Base-by-base conservation (phyloP, 2,888 invertebrate genomes). In the Dolichomitus sp. region DNA sequence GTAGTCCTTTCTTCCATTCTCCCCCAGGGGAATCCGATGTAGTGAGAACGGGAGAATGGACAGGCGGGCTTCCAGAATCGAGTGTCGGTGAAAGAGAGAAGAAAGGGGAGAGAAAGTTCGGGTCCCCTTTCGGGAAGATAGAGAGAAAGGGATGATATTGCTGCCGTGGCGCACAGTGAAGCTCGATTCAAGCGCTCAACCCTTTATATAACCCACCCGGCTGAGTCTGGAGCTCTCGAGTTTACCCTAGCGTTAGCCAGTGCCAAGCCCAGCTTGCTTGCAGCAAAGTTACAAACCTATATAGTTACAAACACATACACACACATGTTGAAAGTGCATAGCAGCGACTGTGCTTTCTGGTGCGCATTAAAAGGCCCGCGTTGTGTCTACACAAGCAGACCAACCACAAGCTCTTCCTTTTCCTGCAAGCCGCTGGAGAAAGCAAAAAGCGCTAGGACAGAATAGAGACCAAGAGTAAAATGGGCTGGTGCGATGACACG, bases 301-400 rank as follows among this genome's bases (percentile, higher is more conserved):
- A 23, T 23, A 23, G 23, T 23, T 23, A 23, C 23, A 23, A 23
- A 23, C 23, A 23, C 23, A 23, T 23, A 57, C 48, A 52, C 37
- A 19, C 61, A 37, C 33, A 37, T 37, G 40, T 37, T 37, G 14
- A 61, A 9, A 61, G 7, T 61, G 17, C 57, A 30, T 14, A 52
- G 27, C 14, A 65, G 54, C 54, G 72, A 80, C 73, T 72, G 70
- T 66, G 70, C 65, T 69, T 80, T 54, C 23, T 30, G 76, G 61
- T 61, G 72, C 66, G 61, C 82, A 72, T 83, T 75, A 72, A 79
- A 83, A 76, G 75, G 76, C 61, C 72, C 79, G 63, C 59, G 57
- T 52, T 59, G 61, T 70, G 72, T 63, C 52, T 79, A 45, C 63
- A 40, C 73, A 80, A 68, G 40, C 66, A 23, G 45, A 30, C 57